Evolutionary conservation across 2,113 vertebrate genomes (phyloP).

Genomic region (Sceloporus undulatus): DNA sequence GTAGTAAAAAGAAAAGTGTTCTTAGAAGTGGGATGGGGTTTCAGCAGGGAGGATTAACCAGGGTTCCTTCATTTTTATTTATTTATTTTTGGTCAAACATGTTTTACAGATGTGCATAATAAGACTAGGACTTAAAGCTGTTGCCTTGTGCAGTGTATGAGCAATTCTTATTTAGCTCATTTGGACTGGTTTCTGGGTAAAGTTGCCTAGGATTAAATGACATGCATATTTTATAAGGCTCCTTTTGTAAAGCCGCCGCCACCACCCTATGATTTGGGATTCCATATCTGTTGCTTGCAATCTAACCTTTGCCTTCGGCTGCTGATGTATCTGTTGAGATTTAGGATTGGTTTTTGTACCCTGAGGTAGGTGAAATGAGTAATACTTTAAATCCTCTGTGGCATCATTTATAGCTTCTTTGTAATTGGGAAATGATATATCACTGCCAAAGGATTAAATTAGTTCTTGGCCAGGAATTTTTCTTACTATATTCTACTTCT

Average conservation of each 20-base stretch:
- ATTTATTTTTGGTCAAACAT: background rate
- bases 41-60: background rate
- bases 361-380: conserved; percentile 68
- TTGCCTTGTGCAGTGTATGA: background rate
- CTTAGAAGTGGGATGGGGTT: background rate
- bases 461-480: conserved; percentile 53
- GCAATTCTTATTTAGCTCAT: background rate
- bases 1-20: no score
- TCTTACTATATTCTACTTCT: conserved; percentile 55
- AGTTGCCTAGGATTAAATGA: background rate
- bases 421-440: conserved; percentile 67
- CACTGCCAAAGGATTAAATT: conserved; percentile 65
- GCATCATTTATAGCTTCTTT: conserved; percentile 68
- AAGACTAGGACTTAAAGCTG: background rate
- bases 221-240: background rate
- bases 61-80: no score
- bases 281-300: background rate
- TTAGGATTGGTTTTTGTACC: conserved; percentile 55
- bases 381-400: conserved; percentile 59
- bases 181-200: background rate
- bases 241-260: background rate
- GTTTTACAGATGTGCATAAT: background rate
- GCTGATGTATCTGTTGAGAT: conserved; percentile 57
- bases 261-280: conserved; percentile 4
- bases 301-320: conserved; percentile 40